These are phyloP conservation scores for Stenotaenia linearis DNA, from an alignment of 2,888 invertebrate genomes.

Conservation along the genomic window DNA sequence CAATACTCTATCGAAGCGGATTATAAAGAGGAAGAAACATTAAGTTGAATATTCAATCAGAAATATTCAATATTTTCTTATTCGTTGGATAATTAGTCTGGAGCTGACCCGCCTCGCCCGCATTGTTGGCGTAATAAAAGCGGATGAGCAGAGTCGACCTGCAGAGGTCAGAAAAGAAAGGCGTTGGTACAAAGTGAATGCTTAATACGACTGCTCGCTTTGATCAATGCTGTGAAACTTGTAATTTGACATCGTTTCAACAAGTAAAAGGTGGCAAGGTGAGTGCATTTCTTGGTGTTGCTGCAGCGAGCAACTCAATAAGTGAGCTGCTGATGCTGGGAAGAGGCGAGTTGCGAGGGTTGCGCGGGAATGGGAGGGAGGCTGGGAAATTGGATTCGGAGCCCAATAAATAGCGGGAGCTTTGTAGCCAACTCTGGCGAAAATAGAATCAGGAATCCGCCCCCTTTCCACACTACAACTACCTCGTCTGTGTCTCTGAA, in stretches of 20 bases:
- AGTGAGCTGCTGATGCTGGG: slow-evolving; percentile 14
- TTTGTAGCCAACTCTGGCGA: slow-evolving; percentile 24
- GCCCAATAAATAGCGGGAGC: slow-evolving; percentile 23
- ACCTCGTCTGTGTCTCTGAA: background rate
- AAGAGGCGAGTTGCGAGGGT: background rate
- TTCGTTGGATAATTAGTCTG: background rate
- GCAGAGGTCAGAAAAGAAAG: background rate
- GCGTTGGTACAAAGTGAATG: background rate
- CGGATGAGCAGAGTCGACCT: background rate
- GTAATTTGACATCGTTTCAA: slow-evolving; percentile 21
- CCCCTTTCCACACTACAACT: background rate
- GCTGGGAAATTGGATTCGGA: slow-evolving; percentile 22
- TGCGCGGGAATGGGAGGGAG: background rate
- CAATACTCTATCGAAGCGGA: background rate
- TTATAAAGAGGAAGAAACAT: background rate
- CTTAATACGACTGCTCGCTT: background rate
- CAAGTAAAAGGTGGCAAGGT: slow-evolving; percentile 21
- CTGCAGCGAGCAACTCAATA: slow-evolving; percentile 11
- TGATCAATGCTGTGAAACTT: background rate
- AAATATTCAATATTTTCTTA: background rate
- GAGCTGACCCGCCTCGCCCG: background rate
- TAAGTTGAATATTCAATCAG: background rate
- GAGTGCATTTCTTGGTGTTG: background rate
- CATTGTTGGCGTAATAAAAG: background rate
- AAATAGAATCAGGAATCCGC: slow-evolving; percentile 24